A percentile compares a stretch with the other conserved stretches of the same genome.
Evolutionary conservation across 2,113 vertebrate species (phyloP).

Genomic region (Connochaetes taurinus): DNA sequence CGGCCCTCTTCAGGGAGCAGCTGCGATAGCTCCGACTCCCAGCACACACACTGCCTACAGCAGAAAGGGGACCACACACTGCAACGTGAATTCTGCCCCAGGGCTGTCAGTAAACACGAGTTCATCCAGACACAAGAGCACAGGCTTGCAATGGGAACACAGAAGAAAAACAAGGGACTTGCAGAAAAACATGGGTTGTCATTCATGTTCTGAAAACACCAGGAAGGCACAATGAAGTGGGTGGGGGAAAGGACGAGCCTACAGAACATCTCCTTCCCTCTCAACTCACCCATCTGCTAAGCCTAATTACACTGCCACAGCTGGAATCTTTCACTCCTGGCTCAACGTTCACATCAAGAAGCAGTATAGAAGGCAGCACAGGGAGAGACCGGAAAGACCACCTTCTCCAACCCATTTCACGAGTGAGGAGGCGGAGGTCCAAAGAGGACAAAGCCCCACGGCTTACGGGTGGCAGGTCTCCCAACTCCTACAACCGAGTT

Average conservation of each 20-base stretch:
- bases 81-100: neutral
- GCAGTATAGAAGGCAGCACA: neutral
- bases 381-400: neutral
- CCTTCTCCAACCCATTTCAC: neutral
- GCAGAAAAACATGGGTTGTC: slow-evolving; percentile 37
- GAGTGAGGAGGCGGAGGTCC: neutral
- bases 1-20: neutral
- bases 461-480: neutral
- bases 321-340: neutral
- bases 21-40: neutral
- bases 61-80: neutral
- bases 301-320: neutral
- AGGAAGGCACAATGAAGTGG: neutral
- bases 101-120: neutral
- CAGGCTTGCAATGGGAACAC: neutral
- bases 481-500: neutral
- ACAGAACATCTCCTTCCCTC: neutral
- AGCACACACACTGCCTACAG: neutral
- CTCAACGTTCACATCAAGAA: neutral
- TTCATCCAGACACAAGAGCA: slow-evolving; percentile 9
- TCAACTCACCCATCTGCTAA: neutral
- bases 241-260: neutral
- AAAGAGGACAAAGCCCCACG: neutral
- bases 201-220: slow-evolving; percentile 34
- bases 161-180: slow-evolving; percentile 3